Evolutionary conservation across 2,888 invertebrate species (phyloP), one percentile per base, ranked within the genome.

Genomic region (Tipula confusa): DNA sequence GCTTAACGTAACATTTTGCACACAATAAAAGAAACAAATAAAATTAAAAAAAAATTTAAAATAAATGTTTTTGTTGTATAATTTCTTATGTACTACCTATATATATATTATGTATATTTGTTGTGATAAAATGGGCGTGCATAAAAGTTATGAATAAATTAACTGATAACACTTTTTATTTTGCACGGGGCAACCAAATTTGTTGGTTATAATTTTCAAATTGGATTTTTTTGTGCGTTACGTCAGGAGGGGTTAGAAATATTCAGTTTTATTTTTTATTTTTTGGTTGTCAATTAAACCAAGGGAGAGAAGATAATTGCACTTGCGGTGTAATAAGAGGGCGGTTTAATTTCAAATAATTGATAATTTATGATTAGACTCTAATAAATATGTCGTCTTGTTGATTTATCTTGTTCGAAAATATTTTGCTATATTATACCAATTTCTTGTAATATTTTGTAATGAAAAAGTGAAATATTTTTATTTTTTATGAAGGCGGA

Each of bases 121-220:
- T 29, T 80, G 15, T 80, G 31, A 80, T 80, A 80, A 80, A 80
- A 80, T 80, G 80, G 80, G 80, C 80, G 80, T 80, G 80, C 80
- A 80, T 80, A 80, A 80, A 80, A 80, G 80, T 80, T 80, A 80
- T 80, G 80, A 80, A 80, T 80, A 80, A 80, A 80, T 80, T 80
- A 80, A n/a, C 80, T 80, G 80, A 80, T 80, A 80, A 80, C 80
- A 80, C 80, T 80, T 80, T 80, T 80, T 31, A 80, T 80, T 64
- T 80, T 80, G 80, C 80, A 80, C 80, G 80, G 80, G 80, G 80
- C 80, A 29, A 31, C 29, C 13, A 29, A 29, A n/a, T n/a, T 80
- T 43, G n/a, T 43, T 43, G n/a, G 18, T 43, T 43, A n/a, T n/a
- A 43, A 43, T 43, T 43, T 43, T 43, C 43, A 43, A 43, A 43